Conservation (phyloP, 1,140 invertebrate genomes). For the Monochamus saltuarius region DNA sequence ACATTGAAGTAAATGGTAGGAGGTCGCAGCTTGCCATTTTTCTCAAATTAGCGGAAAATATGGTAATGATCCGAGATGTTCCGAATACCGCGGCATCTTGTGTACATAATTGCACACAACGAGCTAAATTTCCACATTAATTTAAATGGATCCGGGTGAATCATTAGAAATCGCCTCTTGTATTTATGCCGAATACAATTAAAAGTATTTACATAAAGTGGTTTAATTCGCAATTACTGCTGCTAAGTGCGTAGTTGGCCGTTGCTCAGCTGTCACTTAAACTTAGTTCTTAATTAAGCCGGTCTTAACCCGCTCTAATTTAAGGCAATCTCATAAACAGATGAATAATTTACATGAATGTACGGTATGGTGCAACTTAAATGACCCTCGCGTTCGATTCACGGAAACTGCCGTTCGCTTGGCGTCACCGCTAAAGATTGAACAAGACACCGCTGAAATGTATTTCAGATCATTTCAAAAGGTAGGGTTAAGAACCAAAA, state of each 20-base stretch:
- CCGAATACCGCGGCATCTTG: not conserved
- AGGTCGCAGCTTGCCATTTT: conserved; percentile 1
- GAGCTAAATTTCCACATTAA: conserved; percentile 14
- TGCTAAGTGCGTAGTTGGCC: conserved; percentile 28
- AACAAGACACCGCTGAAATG: no score
- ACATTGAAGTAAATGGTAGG: conserved; percentile 10
- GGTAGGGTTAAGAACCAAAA: no score
- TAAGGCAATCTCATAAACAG: conserved; percentile 33
- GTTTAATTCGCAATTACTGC: conserved; percentile 34
- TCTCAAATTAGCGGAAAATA: conserved; percentile 8
- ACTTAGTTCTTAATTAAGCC: conserved; percentile 33
- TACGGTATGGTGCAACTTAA: conserved; percentile 1
- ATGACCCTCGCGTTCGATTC: no score
- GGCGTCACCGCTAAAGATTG: no score
- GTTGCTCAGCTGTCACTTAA: conserved; percentile 34
- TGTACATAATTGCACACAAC: conserved; percentile 5
- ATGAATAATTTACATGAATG: conserved; percentile 38
- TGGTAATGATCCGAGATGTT: conserved; percentile 11
- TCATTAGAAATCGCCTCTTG: conserved; percentile 32
- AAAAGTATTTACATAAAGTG: conserved; percentile 34
- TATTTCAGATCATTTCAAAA: no score
- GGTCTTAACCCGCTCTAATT: conserved; percentile 32
- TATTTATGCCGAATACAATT: conserved; percentile 32
- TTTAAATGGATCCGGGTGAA: conserved; percentile 19
- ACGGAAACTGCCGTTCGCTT: no score